Evolutionary conservation across 1,140 invertebrate species (phyloP).

Genomic region (Papilio machaon): DNA sequence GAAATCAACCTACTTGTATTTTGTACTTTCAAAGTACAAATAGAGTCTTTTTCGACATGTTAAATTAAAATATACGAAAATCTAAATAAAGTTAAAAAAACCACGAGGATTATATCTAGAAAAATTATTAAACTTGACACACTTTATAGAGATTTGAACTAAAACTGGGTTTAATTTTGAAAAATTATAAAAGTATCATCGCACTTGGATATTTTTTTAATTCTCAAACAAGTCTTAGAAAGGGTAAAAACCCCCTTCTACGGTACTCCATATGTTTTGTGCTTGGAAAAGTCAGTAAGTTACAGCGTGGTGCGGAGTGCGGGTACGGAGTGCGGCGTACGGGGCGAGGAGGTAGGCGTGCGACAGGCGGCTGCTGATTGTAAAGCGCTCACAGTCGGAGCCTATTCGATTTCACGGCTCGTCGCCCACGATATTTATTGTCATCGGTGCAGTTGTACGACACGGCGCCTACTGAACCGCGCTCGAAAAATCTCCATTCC

Average conservation of each 20-base stretch:
- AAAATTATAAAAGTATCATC: no score
- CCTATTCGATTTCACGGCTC: constrained; percentile 82
- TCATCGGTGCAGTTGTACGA: constrained; percentile 80
- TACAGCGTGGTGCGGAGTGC: constrained; percentile 48
- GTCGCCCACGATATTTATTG: constrained; percentile 79
- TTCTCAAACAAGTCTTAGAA: neutral
- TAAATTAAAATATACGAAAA: neutral
- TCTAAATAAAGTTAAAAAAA: neutral
- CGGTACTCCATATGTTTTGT: constrained; percentile 66
- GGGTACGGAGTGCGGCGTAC: no score
- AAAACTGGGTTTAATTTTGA: no score
- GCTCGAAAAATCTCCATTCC: constrained; percentile 77
- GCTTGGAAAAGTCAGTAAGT: constrained; percentile 70
- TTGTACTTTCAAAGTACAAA: neutral
- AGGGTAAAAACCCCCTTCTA: no score
- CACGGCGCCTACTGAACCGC: constrained; percentile 78
- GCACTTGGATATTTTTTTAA: neutral
- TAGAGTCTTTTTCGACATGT: neutral
- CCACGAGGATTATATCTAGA: no score
- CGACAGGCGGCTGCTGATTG: constrained; percentile 78
- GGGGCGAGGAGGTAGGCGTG: constrained; percentile 51
- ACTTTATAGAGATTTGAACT: no score
- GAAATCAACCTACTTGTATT: neutral
- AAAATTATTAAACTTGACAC: no score
- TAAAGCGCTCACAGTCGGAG: constrained; percentile 80